Percentiles rank a stretch among this genome's conserved stretches.
phyloP scores from a whole-genome alignment of 2,797 vertebrate species.

The Dermochelys coriacea region DNA sequence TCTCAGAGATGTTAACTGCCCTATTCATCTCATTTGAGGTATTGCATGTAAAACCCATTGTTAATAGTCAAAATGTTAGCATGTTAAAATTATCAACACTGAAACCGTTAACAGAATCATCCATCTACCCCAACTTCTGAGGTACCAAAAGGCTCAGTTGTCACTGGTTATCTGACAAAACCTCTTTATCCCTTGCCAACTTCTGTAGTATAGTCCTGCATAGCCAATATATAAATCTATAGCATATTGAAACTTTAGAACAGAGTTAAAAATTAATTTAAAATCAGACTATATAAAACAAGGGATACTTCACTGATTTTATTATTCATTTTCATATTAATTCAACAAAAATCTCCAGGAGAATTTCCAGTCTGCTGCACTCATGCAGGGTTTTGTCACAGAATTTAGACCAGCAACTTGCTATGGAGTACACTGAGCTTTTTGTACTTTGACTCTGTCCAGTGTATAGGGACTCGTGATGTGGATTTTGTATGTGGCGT shows the following conservation, averaged over 20 bases:
- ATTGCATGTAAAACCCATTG: neutral
- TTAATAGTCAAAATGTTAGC: neutral
- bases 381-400: neutral
- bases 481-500: neutral
- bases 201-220: neutral
- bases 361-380: neutral
- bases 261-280: rapidly evolving
- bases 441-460: neutral
- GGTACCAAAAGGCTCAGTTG: neutral
- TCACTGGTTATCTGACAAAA: neutral
- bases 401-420: neutral
- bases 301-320: neutral
- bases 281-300: neutral
- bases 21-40: neutral
- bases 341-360: rapidly evolving
- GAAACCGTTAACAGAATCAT: too few relatives aligned
- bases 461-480: neutral
- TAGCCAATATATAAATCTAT: neutral
- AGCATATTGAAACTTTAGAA: neutral
- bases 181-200: neutral
- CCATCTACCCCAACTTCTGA: too few relatives aligned
- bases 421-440: neutral
- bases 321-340: neutral
- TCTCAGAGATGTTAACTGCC: neutral
- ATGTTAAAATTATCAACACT: too few relatives aligned